Conservation (phyloP, 64 coral and sea anemone species). For the Orbicella faveolata region DNA sequence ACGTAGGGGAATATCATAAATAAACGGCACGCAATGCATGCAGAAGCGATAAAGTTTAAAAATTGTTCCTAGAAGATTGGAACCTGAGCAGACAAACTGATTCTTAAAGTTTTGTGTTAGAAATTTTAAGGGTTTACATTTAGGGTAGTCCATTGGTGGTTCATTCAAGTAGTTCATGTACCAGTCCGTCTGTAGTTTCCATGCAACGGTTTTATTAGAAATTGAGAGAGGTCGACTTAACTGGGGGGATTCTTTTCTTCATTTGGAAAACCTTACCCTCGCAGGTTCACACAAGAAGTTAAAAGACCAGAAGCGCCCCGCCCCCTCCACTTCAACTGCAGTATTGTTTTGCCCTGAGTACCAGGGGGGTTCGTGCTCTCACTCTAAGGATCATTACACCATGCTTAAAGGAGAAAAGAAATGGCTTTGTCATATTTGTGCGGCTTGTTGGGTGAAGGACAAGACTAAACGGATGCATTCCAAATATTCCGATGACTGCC, state of each 20-base stretch:
- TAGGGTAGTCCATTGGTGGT: no score
- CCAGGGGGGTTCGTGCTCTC: no score
- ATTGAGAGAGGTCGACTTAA: neutral
- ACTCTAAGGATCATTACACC: no score
- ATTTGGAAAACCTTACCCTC: neutral
- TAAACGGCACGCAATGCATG: no score
- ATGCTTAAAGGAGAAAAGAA: no score
- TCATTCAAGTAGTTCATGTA: no score
- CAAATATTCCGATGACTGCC: slow-evolving; percentile 21
- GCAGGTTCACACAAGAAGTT: neutral
- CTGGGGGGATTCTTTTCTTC: slow-evolving; percentile 26
- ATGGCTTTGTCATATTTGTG: slow-evolving; percentile 48
- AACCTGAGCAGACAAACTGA: no score
- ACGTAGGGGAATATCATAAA: no score
- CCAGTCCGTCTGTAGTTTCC: slow-evolving; percentile 7
- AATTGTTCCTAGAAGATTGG: no score
- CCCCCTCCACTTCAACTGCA: neutral
- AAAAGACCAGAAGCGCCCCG: neutral
- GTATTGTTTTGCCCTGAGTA: slow-evolving; percentile 17
- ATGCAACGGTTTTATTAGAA: neutral
- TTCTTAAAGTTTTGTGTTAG: no score
- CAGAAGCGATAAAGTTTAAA: no score
- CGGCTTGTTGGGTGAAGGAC: slow-evolving; percentile 29
- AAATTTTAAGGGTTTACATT: no score
- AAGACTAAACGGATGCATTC: neutral